phyloP scores from a whole-genome alignment of 2,888 invertebrate genomes.

The Xylota segnis region DNA sequence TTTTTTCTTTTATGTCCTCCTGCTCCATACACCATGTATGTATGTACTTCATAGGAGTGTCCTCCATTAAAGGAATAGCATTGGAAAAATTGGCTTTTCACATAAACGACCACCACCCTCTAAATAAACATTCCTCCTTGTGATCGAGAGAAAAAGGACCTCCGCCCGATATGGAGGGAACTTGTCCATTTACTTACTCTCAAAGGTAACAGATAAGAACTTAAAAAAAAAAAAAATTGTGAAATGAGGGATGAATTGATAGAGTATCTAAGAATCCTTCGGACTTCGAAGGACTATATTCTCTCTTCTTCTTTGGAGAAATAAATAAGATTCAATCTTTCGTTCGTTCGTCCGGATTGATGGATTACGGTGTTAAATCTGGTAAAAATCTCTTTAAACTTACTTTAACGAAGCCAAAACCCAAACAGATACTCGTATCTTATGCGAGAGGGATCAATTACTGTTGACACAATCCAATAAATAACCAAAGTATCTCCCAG shows the following conservation, averaged over 20 bases:
- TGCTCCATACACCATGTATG: constrained; percentile 11
- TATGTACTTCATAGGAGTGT: constrained; percentile 51
- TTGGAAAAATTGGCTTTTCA: constrained; percentile 59
- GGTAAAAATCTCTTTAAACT: constrained; percentile 66
- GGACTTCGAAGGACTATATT: constrained; percentile 35
- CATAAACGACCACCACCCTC: constrained; percentile 59
- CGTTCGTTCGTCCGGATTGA: constrained; percentile 66
- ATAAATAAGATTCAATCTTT: constrained; percentile 73
- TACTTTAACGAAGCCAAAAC: constrained; percentile 22
- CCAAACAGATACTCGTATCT: constrained; percentile 8
- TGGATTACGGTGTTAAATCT: constrained; percentile 74
- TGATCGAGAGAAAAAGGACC: constrained; percentile 26
- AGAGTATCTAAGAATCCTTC: constrained; percentile 63
- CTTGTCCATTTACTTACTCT: constrained; percentile 20
- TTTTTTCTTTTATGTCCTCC: not conserved
- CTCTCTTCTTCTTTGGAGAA: constrained; percentile 21
- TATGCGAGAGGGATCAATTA: constrained; percentile 65
- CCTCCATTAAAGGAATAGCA: constrained; percentile 65
- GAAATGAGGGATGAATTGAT: constrained; percentile 52
- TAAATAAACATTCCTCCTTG: constrained; percentile 59
- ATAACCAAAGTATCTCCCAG: constrained; percentile 51
- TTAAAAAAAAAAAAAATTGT: not conserved
- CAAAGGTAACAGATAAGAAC: constrained; percentile 63
- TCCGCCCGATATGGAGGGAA: not conserved
- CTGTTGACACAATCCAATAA: constrained; percentile 74